Conservation (phyloP, 2,797 vertebrate species). For the Pseudochaenichthys georgianus region DNA sequence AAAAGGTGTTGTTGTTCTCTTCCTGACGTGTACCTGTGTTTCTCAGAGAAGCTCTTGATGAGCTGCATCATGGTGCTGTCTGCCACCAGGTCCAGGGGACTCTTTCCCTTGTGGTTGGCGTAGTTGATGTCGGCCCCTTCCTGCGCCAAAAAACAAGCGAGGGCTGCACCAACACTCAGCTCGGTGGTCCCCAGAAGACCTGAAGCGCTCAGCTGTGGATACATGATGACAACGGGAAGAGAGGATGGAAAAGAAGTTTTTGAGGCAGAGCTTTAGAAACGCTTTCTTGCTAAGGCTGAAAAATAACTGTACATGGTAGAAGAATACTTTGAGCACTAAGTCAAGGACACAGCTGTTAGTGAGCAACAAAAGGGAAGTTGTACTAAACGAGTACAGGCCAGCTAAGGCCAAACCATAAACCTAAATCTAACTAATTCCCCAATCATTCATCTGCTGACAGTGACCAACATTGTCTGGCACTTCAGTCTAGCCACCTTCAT, state of each 20-base stretch:
- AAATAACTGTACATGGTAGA: not conserved
- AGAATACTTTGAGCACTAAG: conserved; percentile 8
- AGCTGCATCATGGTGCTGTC: conserved; percentile 88
- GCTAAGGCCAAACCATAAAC: conserved; percentile 34
- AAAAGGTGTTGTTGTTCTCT: not conserved
- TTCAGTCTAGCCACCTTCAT: conserved; percentile 50
- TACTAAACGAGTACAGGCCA: conserved; percentile 30
- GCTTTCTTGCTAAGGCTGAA: not conserved
- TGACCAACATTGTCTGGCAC: conserved; percentile 45
- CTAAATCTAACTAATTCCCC: conserved; percentile 43
- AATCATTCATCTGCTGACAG: conserved; percentile 60
- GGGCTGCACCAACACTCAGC: conserved; percentile 89
- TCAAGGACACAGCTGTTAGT: conserved; percentile 24
- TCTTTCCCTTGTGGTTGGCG: conserved; percentile 95
- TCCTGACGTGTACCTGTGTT: conserved; percentile 87
- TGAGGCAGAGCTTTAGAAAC: not conserved
- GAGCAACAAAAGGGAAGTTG: conserved; percentile 29
- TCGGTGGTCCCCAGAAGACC: conserved; percentile 90
- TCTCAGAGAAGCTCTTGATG: conserved; percentile 94
- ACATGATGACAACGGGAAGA: not conserved
- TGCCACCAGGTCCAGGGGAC: conserved; percentile 91
- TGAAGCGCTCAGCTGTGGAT: conserved; percentile 87
- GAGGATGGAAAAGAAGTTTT: conserved; percentile 15
- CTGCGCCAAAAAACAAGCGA: conserved; percentile 94
- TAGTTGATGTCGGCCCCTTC: conserved; percentile 95